Evolutionary conservation across 2,113 vertebrate species (phyloP), one percentile per base, ranked within the genome.

Genomic region (Psittacula cyanocephala): DNA sequence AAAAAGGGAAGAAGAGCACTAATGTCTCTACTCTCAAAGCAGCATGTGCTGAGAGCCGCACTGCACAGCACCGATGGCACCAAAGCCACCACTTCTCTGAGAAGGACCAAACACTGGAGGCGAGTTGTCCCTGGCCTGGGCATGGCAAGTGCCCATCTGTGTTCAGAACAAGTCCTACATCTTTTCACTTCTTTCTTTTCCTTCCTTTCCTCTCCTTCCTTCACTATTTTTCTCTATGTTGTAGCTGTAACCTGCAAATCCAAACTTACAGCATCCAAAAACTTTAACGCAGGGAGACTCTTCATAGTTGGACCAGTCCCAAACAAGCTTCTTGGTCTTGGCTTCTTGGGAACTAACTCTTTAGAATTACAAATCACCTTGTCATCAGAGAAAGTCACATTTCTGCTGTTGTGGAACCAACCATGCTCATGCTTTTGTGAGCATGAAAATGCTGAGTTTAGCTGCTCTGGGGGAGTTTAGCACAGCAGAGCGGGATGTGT

Each of bases 21-120:
- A 3, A 47, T 6, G 11, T n/a, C 76, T 69, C 29, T 29, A 4
- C 14, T 62, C 28, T 28, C n/a, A 63, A 15, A 82, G 33, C 35
- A 82, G n/a, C 20, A 2, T 0, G 0, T 29, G 13, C n/a, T 37
- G 55, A 35, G 46, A 70, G 49, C 31, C 1, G 1, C 6, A 22
- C 44, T 24, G 57, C 29, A 11, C 3, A 7, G 65, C 53, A 46
- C 41, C 44, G 10, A 15, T 3, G 2, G 55, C 55, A 44, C 29
- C 57, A 44, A 47, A 70, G 25, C 18, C 85, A 47, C 64, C 1
- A 0, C 0, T 3, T 24, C 49, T 50, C 81, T 77, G 52, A 50
- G 65, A 53, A 31, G 33, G 81, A 74, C 67, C 27, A 63, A 70
- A 75, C 2, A 13, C 87, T 65, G 63, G 80, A 80, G 59, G 17